Conservation (phyloP, 2,113 vertebrate species). For the Eulacestoma nigropectus region DNA sequence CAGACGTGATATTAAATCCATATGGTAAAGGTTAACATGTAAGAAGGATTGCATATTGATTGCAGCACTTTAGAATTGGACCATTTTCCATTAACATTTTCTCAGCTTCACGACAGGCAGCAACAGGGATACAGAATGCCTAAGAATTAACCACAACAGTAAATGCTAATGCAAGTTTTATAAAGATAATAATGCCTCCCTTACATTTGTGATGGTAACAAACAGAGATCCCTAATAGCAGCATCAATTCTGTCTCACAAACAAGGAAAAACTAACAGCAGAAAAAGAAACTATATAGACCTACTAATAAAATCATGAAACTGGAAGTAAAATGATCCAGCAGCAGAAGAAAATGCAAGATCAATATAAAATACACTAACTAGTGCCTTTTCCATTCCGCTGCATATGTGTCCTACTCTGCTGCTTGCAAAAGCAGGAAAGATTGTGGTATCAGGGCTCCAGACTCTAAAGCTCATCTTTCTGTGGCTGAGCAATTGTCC, state of each 20-base stretch:
- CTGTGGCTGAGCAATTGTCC: not conserved
- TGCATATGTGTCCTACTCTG: not conserved
- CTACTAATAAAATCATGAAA: not conserved
- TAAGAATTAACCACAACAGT: constrained; percentile 13
- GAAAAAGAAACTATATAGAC: not conserved
- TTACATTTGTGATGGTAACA: not conserved
- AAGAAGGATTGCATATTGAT: constrained; percentile 57
- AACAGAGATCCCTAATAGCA: not conserved
- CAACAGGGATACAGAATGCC: not conserved
- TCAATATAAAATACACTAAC: constrained; percentile 11
- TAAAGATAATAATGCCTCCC: not conserved
- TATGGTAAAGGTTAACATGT: constrained; percentile 58
- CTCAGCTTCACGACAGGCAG: constrained; percentile 41
- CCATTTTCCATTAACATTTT: constrained; percentile 55
- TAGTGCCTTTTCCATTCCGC: not conserved
- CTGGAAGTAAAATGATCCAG: not conserved
- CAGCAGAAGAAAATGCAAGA: constrained; percentile 3
- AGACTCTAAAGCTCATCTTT: not conserved
- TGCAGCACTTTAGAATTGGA: constrained; percentile 9
- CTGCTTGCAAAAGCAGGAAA: not conserved
- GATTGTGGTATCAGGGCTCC: not conserved
- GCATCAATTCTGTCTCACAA: not conserved
- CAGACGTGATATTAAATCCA: constrained; percentile 68
- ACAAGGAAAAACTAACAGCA: not conserved
- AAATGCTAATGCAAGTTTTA: constrained; percentile 37